Base-by-base conservation (phyloP, 2,888 invertebrate genomes). In the Tinea trinotella region DNA sequence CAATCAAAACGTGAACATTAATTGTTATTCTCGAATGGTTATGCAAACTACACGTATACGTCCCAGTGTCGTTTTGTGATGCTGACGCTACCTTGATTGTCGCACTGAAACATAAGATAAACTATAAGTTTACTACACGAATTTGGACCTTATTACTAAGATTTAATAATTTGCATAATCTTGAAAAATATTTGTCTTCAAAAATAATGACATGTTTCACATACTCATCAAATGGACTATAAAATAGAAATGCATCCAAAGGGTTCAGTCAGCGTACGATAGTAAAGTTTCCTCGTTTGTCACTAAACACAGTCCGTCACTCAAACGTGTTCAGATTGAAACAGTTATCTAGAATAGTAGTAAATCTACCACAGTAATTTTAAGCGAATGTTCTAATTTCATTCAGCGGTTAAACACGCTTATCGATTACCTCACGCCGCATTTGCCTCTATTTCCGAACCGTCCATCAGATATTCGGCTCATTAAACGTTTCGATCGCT, bases 1-100 rank as follows among this genome's bases (percentile, higher is more conserved):
- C 91, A 70, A 90, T 91, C 58, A 91, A 76, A 55, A 91, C 90
- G 64, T 91, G 91, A 55, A 91, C 90, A 67, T 91, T 89, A 55
- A 91, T 89, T 20, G 88, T 84, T 12, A 88, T 89, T 64, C 88
- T 89, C 52, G 90, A 90, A 62, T 90, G 88, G 64, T 90, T 88
- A 58, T 88, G 88, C 59, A 91, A 81, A 53, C 88, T 83, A 68
- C 91, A 91, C 20, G 88, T 87, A 66, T 91, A 91, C 34, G 88
- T 88, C 10, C 91, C 91, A 63, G 89, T 90, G 67, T 91, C 91
- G 56, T 87, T 87, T 66, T 90, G 89, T 57, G 88, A 88, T 18
- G 91, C 91, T 57, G 88, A 85, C 17, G 78, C 66, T 34, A 89
- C 83, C 57, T 75, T 83, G 63, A 85, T 79, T 52, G 85, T 84